Percentiles rank a stretch among this genome's conserved stretches.
Conservation (phyloP, 2,113 vertebrate genomes). For the Cettia cetti region DNA sequence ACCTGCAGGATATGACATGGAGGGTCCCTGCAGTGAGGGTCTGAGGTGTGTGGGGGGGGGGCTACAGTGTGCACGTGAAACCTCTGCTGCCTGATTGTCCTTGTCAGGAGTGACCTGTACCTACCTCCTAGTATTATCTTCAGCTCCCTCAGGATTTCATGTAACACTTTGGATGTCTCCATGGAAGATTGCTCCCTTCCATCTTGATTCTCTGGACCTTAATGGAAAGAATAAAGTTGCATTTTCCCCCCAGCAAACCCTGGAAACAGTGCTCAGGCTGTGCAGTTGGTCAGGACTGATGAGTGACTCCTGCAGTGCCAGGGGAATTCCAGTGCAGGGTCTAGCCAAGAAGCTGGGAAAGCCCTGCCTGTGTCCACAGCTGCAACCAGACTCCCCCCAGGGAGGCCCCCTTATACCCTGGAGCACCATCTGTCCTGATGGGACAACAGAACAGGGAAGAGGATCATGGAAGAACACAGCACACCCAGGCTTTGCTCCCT, state of each 20-base stretch:
- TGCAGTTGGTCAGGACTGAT: neutral
- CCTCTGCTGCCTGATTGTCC: neutral
- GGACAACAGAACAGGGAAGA: neutral
- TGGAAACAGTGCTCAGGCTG: neutral
- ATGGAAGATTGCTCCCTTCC: neutral
- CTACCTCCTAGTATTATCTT: neutral
- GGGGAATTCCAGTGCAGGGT: neutral
- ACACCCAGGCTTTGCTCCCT: neutral
- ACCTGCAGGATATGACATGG: neutral
- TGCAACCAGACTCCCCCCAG: neutral
- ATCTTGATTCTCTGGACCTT: neutral
- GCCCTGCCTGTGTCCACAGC: neutral
- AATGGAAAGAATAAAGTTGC: neutral
- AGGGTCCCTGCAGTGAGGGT: neutral
- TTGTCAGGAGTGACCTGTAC: neutral
- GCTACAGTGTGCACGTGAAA: neutral
- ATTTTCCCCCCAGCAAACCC: neutral
- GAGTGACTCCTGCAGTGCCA: neutral
- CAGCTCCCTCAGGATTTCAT: neutral
- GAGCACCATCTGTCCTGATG: neutral
- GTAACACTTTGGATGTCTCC: neutral
- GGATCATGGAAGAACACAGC: neutral
- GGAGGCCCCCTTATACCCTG: neutral
- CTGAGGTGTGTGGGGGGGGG: neutral
- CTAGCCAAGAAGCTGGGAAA: neutral